Percentiles rank a stretch among this genome's conserved stretches.
These are phyloP conservation scores for Phataginus tricuspis DNA, from an alignment of 2,797 vertebrate genomes.

Conservation along the genomic window DNA sequence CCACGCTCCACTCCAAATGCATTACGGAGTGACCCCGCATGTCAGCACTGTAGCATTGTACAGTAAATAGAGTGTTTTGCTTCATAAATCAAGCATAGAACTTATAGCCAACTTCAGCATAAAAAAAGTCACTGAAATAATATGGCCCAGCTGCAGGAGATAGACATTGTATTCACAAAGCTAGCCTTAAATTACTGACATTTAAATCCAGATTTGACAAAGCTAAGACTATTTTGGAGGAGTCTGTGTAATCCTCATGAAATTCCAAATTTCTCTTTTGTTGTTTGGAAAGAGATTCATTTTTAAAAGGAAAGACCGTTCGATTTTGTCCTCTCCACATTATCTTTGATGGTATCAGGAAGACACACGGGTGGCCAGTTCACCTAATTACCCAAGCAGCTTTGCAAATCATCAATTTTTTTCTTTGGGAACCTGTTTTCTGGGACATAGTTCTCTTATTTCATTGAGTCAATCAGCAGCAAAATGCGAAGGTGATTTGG, in stretches of 20 bases:
- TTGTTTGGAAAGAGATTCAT: constrained; percentile 62
- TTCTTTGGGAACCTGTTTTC: constrained; percentile 38
- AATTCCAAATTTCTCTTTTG: constrained; percentile 80
- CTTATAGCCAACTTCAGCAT: constrained; percentile 82
- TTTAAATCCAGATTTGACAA: constrained; percentile 81
- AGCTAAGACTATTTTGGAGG: constrained; percentile 75
- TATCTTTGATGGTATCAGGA: constrained; percentile 60
- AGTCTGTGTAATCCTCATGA: constrained; percentile 78
- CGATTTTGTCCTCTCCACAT: not conserved
- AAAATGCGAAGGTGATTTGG: constrained; percentile 65
- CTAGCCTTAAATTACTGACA: constrained; percentile 81
- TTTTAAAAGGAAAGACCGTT: constrained; percentile 42
- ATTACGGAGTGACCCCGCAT: constrained; percentile 76
- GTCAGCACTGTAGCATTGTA: constrained; percentile 80
- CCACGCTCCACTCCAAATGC: constrained; percentile 69
- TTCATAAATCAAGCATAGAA: constrained; percentile 82
- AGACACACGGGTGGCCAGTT: not conserved
- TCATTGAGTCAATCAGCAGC: constrained; percentile 30
- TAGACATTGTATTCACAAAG: constrained; percentile 77
- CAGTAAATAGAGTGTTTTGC: constrained; percentile 83
- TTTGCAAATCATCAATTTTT: constrained; percentile 55
- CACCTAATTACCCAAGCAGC: constrained; percentile 41
- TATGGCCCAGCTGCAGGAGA: constrained; percentile 80
- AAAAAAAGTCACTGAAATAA: constrained; percentile 81
- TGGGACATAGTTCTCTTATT: not conserved